Percentiles rank a stretch among this genome's conserved stretches.
phyloP scores from a whole-genome alignment of 2,888 invertebrate genomes.

The Noctua comes region DNA sequence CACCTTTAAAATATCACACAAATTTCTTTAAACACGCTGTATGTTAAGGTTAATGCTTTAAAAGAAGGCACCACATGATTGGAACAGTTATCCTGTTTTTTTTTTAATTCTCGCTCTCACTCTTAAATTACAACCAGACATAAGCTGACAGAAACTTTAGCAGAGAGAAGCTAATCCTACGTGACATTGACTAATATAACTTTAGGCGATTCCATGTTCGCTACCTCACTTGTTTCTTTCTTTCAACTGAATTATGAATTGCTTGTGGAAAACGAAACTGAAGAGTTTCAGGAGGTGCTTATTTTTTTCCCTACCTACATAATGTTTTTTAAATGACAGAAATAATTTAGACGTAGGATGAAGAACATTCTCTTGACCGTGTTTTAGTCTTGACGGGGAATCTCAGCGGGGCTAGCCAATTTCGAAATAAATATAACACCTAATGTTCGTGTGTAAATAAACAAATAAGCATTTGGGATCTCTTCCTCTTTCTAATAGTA shows the following conservation, averaged over 20 bases:
- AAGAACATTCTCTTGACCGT: neutral
- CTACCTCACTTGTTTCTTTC: slow-evolving; percentile 53
- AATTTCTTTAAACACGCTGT: too few species aligned
- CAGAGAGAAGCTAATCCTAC: slow-evolving; percentile 70
- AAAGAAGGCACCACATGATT: too few species aligned
- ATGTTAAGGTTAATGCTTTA: too few species aligned
- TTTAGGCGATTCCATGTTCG: slow-evolving; percentile 63
- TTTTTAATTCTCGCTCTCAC: slow-evolving; percentile 4
- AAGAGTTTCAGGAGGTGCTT: neutral
- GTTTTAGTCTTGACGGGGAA: neutral
- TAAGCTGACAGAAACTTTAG: slow-evolving; percentile 64
- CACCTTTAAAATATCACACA: neutral
- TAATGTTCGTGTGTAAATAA: neutral
- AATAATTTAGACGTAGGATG: neutral
- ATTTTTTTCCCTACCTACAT: neutral
- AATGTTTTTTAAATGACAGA: neutral
- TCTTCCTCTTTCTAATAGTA: neutral
- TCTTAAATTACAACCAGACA: slow-evolving; percentile 36
- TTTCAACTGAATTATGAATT: slow-evolving; percentile 56
- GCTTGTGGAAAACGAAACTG: slow-evolving; percentile 8
- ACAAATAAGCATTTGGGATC: neutral
- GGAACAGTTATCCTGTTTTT: too few species aligned
- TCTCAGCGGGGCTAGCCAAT: neutral
- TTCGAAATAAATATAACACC: neutral
- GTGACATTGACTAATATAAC: slow-evolving; percentile 74